Percentiles rank a stretch among this genome's conserved stretches.
Evolutionary conservation across 53 echinoderm and acorn worm species (phyloP).

Genomic region (Holothuria scabra): DNA sequence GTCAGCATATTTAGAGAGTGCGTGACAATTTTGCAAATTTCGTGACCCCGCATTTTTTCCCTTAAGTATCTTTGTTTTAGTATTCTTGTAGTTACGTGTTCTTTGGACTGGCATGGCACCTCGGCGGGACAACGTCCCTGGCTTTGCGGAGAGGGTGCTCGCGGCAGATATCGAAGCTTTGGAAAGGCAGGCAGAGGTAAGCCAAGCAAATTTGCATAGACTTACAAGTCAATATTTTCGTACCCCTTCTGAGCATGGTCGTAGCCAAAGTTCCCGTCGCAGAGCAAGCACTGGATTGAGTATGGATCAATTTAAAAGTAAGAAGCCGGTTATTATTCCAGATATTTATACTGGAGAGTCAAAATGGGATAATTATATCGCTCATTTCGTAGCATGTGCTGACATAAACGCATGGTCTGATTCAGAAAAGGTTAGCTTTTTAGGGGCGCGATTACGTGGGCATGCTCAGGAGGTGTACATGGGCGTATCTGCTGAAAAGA

Average conservation of each 20-base stretch:
- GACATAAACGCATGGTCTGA: constrained; percentile 27
- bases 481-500: background rate
- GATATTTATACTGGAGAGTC: constrained; percentile 26
- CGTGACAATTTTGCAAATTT: background rate
- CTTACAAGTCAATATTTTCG: constrained; percentile 27
- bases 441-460: background rate
- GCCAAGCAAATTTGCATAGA: background rate
- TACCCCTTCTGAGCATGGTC: background rate
- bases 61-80: background rate
- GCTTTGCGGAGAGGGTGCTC: constrained; percentile 1
- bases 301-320: background rate
- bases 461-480: constrained; percentile 32
- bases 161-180: constrained; percentile 8
- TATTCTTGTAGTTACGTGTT: background rate
- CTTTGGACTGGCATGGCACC: constrained; percentile 5
- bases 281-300: background rate
- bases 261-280: no score
- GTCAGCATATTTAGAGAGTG: background rate
- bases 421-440: constrained; percentile 9
- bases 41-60: background rate
- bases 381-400: constrained; percentile 28
- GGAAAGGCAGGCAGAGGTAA: constrained; percentile 24
- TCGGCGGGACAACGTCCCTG: background rate
- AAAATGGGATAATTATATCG: constrained; percentile 16
- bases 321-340: constrained; percentile 36